Conservation (phyloP, 2,888 invertebrate genomes). For the Strigamia transsilvanica region DNA sequence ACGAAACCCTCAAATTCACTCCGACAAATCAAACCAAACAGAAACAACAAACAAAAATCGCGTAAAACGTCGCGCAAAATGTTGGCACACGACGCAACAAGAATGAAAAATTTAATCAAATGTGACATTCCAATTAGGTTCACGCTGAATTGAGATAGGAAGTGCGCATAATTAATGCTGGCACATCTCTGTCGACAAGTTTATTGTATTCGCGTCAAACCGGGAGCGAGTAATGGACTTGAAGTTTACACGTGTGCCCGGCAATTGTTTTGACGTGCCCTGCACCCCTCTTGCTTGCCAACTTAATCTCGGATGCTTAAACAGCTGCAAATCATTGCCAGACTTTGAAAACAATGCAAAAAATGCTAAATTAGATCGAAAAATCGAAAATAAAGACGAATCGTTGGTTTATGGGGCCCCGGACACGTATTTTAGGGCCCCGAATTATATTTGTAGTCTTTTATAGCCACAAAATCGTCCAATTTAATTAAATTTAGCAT, state of each 20-base stretch:
- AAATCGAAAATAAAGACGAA: no score
- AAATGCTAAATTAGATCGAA: no score
- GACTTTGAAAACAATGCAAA: no score
- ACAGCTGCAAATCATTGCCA: background rate
- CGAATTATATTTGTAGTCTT: no score
- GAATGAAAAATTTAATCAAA: background rate
- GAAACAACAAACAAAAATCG: background rate
- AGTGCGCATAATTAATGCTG: conserved; percentile 33
- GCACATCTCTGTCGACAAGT: conserved; percentile 41
- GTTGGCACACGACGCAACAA: background rate
- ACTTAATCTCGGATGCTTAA: conserved; percentile 14
- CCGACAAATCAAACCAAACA: background rate
- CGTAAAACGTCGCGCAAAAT: background rate
- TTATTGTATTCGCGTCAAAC: conserved; percentile 28
- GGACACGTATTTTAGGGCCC: no score
- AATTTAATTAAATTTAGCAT: no score
- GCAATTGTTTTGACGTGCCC: background rate
- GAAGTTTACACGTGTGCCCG: conserved; percentile 28
- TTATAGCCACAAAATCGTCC: no score
- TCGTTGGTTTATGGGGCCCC: no score
- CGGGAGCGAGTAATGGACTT: conserved; percentile 26
- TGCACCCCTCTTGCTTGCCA: background rate
- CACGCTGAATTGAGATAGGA: conserved; percentile 38
- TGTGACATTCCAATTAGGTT: conserved; percentile 32
- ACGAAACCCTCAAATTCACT: no score